phyloP scores from a whole-genome alignment of 1,140 invertebrate genomes.

The Trichomalopsis sarcophagae region DNA sequence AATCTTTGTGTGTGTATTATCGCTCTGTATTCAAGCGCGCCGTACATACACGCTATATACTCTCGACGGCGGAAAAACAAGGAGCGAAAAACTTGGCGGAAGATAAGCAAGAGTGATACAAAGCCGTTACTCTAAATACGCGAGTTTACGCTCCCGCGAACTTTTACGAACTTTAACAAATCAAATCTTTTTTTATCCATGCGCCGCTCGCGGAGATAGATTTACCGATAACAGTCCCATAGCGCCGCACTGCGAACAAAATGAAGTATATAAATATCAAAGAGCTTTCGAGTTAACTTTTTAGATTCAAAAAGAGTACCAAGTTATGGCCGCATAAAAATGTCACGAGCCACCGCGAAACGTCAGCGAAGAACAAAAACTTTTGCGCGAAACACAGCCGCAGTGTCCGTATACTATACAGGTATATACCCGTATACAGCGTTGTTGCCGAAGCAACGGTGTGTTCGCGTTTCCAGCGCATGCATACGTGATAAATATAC shows the following conservation, averaged over 20 bases:
- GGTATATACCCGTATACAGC: too few relatives aligned
- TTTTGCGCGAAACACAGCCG: neutral
- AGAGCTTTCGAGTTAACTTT: constrained; percentile 4
- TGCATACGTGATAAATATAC: too few relatives aligned
- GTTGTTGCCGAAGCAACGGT: neutral
- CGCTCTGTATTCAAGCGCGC: neutral
- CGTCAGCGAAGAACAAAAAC: constrained; percentile 26
- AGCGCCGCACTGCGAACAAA: neutral
- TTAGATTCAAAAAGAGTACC: neutral
- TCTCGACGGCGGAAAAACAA: neutral
- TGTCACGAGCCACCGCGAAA: constrained; percentile 14
- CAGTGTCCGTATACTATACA: too few relatives aligned
- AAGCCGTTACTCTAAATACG: neutral
- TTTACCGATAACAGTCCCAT: neutral
- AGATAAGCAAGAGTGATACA: neutral
- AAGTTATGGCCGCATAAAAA: constrained; percentile 22
- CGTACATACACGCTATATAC: neutral
- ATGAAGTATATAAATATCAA: constrained; percentile 16
- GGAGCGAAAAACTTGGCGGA: neutral
- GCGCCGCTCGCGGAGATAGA: neutral
- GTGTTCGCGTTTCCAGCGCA: neutral
- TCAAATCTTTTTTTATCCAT: neutral
- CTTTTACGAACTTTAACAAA: constrained; percentile 1
- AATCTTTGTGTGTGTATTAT: neutral
- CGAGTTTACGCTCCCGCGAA: neutral